Evolutionary conservation across 2,888 invertebrate genomes (phyloP).

Genomic region (Caenorhabditis sp.): DNA sequence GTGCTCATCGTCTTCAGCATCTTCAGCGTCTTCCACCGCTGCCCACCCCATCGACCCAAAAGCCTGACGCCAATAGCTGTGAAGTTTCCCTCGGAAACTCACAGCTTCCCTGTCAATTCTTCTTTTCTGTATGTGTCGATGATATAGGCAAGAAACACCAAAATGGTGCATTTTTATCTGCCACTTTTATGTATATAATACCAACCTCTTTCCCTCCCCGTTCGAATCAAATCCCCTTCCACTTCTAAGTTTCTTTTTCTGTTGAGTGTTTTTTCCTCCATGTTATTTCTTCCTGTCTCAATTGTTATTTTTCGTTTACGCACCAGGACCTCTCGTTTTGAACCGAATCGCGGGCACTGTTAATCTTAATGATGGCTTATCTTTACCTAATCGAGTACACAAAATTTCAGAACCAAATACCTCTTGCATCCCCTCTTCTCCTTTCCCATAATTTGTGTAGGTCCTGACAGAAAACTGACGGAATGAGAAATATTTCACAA

Average conservation of each 20-base stretch:
- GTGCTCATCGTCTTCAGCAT: conserved; percentile 48
- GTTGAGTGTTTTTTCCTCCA: conserved; percentile 48
- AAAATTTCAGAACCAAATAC: conserved; percentile 46
- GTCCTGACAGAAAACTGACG: neutral
- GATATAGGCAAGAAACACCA: conserved; percentile 19
- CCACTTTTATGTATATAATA: conserved; percentile 45
- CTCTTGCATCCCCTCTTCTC: conserved; percentile 4
- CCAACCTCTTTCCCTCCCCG: neutral
- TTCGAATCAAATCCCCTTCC: conserved; percentile 16
- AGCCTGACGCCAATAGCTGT: conserved; percentile 55
- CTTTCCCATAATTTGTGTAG: conserved; percentile 24
- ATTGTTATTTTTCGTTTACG: conserved; percentile 38
- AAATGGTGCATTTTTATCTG: conserved; percentile 2
- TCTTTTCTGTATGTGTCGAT: conserved; percentile 55
- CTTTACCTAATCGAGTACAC: conserved; percentile 52
- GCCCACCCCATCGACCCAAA: conserved; percentile 39
- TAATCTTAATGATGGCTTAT: conserved; percentile 35
- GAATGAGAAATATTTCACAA: conserved; percentile 51
- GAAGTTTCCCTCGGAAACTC: conserved; percentile 19
- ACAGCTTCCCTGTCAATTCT: conserved; percentile 5
- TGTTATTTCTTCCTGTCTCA: conserved; percentile 42
- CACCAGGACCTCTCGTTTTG: conserved; percentile 55
- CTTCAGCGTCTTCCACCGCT: conserved; percentile 30
- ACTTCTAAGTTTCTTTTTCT: conserved; percentile 19
- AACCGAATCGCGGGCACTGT: conserved; percentile 46